Conservation (phyloP, 2,888 invertebrate species). For the Hypomecis atomaria region DNA sequence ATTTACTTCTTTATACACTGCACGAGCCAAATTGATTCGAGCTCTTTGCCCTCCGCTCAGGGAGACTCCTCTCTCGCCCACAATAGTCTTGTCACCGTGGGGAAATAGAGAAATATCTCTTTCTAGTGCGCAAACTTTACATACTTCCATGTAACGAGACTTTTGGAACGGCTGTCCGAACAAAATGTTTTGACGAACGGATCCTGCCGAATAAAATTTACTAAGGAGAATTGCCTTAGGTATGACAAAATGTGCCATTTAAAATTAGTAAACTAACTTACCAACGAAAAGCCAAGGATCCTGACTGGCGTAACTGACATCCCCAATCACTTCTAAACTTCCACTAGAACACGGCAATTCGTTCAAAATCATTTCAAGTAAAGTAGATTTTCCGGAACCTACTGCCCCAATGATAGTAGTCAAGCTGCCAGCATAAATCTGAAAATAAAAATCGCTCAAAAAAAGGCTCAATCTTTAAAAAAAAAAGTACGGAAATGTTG, state of each 20-base stretch:
- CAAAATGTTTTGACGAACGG: conserved; percentile 95
- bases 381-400: conserved; percentile 85
- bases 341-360: conserved; percentile 90
- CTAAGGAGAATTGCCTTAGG: too few relatives aligned
- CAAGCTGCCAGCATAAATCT: conserved; percentile 71
- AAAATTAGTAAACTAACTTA: conserved; percentile 45
- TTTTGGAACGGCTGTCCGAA: conserved; percentile 90
- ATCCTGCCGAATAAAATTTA: conserved; percentile 68
- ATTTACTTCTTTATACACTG: conserved; percentile 85
- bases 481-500: too few relatives aligned
- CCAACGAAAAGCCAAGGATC: conserved; percentile 92
- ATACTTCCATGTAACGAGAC: conserved; percentile 86
- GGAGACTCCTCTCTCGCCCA: conserved; percentile 93
- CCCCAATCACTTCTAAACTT: conserved; percentile 85
- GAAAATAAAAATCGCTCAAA: conserved; percentile 18
- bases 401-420: conserved; percentile 87
- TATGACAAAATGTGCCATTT: too few relatives aligned
- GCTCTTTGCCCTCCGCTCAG: conserved; percentile 93
- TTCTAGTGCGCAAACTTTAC: conserved; percentile 89
- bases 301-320: conserved; percentile 90
- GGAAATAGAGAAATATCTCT: conserved; percentile 90
- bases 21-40: conserved; percentile 85
- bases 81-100: conserved; percentile 92
- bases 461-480: too few relatives aligned
- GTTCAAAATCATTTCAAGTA: conserved; percentile 88